phyloP scores from a whole-genome alignment of 1,140 invertebrate genomes.

The Apis cerana region DNA sequence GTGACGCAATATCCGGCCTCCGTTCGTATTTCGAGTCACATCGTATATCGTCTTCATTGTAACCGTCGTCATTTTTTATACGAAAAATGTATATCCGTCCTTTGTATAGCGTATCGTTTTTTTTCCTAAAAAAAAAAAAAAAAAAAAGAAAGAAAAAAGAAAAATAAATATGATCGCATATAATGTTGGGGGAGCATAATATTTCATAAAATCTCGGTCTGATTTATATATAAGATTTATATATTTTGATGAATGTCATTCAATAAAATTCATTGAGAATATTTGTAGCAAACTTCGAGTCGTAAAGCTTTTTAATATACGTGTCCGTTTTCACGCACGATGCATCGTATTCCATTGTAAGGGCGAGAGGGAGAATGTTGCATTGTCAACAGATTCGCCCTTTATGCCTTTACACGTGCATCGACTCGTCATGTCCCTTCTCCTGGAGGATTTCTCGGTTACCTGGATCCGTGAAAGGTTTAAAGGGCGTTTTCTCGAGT shows the following conservation, averaged over 20 bases:
- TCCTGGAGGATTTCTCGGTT: constrained; percentile 9
- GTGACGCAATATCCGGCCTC: constrained; percentile 54
- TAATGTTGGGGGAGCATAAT: neutral
- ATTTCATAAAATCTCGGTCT: constrained; percentile 15
- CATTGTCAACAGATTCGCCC: constrained; percentile 44
- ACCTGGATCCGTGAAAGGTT: constrained; percentile 4
- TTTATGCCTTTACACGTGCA: constrained; percentile 33
- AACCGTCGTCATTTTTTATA: neutral
- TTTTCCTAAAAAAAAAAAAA: neutral
- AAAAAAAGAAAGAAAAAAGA: neutral
- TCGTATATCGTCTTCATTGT: constrained; percentile 33
- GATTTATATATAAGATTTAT: neutral
- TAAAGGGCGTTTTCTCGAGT: constrained; percentile 21
- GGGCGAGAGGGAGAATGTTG: neutral
- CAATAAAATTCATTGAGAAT: neutral
- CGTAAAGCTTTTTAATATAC: constrained; percentile 1
- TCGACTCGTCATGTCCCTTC: neutral
- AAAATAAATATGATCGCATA: neutral
- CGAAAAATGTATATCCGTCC: constrained; percentile 19
- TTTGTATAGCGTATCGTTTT: neutral
- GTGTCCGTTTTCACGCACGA: neutral
- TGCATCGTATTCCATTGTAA: neutral
- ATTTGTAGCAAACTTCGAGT: constrained; percentile 27
- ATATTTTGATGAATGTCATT: neutral
- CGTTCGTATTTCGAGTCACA: constrained; percentile 24